Percentiles rank a stretch among this genome's conserved stretches.
Evolutionary conservation across 2,888 invertebrate species (phyloP).

Genomic region (Rhogogaster chlorosoma): DNA sequence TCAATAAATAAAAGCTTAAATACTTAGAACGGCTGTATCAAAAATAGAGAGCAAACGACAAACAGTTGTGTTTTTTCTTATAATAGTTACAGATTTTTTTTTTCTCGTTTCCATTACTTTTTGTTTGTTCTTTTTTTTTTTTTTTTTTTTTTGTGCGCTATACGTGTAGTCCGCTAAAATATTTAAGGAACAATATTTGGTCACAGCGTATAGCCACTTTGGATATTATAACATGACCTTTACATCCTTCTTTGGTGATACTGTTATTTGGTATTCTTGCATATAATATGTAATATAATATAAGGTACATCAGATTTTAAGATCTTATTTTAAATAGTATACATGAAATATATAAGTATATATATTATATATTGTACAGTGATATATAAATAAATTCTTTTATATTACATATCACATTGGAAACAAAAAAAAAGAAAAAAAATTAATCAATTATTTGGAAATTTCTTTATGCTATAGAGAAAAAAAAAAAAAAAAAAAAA

Average conservation of each 20-base stretch:
- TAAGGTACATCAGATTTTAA: constrained; percentile 54
- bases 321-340: constrained; percentile 51
- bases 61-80: constrained; percentile 47
- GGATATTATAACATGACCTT: constrained; percentile 38
- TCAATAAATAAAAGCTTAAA: constrained; percentile 25
- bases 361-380: constrained; percentile 57
- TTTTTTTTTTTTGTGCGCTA: constrained; percentile 57
- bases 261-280: constrained; percentile 73
- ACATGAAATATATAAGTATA: constrained; percentile 52
- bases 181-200: constrained; percentile 72
- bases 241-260: constrained; percentile 71
- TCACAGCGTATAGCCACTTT: constrained; percentile 68
- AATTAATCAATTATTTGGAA: constrained; percentile 51
- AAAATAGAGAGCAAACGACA: constrained; percentile 71
- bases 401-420: constrained; percentile 60
- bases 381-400: constrained; percentile 50
- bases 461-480: constrained; percentile 41
- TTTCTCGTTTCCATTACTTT: neutral
- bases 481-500: neutral
- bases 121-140: constrained; percentile 40
- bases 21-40: constrained; percentile 67
- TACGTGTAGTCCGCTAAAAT: constrained; percentile 68
- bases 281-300: constrained; percentile 58
- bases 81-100: constrained; percentile 28
- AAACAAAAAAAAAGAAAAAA: neutral